Conservation (phyloP, 1,140 invertebrate genomes). For the Drosophila albomicans region DNA sequence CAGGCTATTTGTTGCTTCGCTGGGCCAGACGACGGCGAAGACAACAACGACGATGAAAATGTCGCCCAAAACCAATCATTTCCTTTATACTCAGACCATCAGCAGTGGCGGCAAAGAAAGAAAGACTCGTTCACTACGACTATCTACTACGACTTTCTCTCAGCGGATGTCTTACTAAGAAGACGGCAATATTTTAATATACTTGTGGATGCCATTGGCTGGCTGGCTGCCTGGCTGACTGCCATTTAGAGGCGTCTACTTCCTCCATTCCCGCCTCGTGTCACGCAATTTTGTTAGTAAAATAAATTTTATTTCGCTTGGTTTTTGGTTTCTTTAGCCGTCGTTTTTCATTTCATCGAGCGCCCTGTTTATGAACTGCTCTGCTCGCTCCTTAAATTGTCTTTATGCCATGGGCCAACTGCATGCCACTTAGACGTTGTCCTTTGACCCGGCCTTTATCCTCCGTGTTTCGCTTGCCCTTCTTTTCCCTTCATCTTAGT, state of each 20-base stretch:
- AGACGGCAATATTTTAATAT: slow-evolving; percentile 71
- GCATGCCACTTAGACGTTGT: slow-evolving; percentile 59
- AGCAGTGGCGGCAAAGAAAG: background rate
- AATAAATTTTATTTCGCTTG: slow-evolving; percentile 71
- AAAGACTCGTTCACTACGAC: slow-evolving; percentile 12
- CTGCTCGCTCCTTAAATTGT: slow-evolving; percentile 72
- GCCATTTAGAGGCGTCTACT: slow-evolving; percentile 49
- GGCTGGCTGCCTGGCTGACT: slow-evolving; percentile 33
- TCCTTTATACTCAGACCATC: slow-evolving; percentile 41
- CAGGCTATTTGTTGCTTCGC: slow-evolving; percentile 74
- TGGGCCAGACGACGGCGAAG: slow-evolving; percentile 62
- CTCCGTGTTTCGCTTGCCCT: background rate
- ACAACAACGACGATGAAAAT: slow-evolving; percentile 43
- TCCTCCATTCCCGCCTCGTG: slow-evolving; percentile 15
- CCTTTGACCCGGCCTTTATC: slow-evolving; percentile 54
- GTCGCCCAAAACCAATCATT: slow-evolving; percentile 73
- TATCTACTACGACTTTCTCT: slow-evolving; percentile 20
- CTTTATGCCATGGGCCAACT: slow-evolving; percentile 68
- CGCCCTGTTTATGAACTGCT: slow-evolving; percentile 74
- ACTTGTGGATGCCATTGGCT: slow-evolving; percentile 61
- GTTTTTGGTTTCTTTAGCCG: slow-evolving; percentile 41
- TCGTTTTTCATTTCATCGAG: slow-evolving; percentile 71
- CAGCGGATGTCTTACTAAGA: slow-evolving; percentile 47
- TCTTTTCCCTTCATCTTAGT: slow-evolving; percentile 4
- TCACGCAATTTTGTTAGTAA: slow-evolving; percentile 76